phyloP scores from a whole-genome alignment of 2,888 invertebrate species.

The Bellardia pandia region DNA sequence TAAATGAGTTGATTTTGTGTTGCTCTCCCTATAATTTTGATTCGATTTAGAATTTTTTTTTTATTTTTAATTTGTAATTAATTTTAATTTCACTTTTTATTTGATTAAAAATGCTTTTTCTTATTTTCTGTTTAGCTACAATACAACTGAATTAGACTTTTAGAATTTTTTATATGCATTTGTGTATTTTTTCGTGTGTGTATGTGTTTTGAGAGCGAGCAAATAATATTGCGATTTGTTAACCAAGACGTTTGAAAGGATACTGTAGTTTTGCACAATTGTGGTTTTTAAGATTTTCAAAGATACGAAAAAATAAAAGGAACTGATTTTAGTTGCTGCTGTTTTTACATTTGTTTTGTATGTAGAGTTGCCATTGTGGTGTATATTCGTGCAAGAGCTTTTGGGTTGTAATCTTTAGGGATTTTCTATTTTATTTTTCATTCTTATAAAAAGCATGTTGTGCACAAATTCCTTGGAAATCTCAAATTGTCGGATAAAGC shows the following conservation, averaged over 20 bases:
- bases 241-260: slow-evolving; percentile 52
- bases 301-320: slow-evolving; percentile 11
- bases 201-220: not conserved
- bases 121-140: not conserved
- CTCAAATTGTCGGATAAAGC: no score
- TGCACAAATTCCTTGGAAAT: no score
- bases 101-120: not conserved
- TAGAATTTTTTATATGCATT: not conserved
- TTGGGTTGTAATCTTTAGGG: not conserved
- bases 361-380: slow-evolving; percentile 27
- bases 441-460: no score
- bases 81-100: not conserved
- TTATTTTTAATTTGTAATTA: not conserved
- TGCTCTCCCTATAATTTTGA: not conserved
- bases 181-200: not conserved
- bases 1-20: slow-evolving; percentile 1
- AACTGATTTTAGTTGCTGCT: slow-evolving; percentile 3
- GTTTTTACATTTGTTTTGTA: not conserved
- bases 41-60: not conserved
- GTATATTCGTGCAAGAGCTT: not conserved
- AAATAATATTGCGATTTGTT: slow-evolving; percentile 10
- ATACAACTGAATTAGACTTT: slow-evolving; percentile 27
- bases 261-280: slow-evolving; percentile 58
- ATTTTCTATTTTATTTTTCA: not conserved
- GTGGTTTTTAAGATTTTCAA: slow-evolving; percentile 54